phyloP scores from a whole-genome alignment of 2,888 invertebrate species.

The Hemicrepidius hirtus region DNA sequence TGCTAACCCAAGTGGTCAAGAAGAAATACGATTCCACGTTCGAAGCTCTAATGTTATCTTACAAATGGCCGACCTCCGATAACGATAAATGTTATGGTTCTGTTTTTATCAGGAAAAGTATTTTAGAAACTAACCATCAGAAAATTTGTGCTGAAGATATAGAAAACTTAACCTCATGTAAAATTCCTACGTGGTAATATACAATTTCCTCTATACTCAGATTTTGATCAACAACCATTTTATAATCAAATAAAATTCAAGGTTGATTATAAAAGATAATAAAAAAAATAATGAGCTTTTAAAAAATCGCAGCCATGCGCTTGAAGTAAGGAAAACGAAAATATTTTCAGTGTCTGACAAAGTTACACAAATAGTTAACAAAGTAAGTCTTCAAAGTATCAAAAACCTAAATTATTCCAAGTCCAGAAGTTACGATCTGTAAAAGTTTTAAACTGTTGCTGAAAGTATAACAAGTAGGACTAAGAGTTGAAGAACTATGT shows the following conservation, averaged over 20 bases:
- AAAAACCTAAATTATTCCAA: slow-evolving; percentile 62
- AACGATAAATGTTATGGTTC: slow-evolving; percentile 57
- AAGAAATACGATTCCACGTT: slow-evolving; percentile 51
- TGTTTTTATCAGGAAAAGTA: slow-evolving; percentile 53
- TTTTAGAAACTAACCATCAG: slow-evolving; percentile 36
- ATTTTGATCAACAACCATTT: too few species aligned
- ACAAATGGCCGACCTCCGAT: slow-evolving; percentile 55
- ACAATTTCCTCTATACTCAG: too few species aligned
- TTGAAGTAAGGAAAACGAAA: slow-evolving; percentile 41
- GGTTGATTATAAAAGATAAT: not conserved
- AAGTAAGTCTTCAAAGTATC: slow-evolving; percentile 55
- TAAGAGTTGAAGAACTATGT: slow-evolving; percentile 66
- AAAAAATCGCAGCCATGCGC: slow-evolving; percentile 2
- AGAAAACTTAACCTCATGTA: too few species aligned
- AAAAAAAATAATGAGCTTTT: not conserved
- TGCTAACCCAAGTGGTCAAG: slow-evolving; percentile 49
- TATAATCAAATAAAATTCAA: not conserved
- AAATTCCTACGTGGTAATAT: too few species aligned
- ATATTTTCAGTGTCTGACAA: slow-evolving; percentile 51
- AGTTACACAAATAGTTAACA: slow-evolving; percentile 57
- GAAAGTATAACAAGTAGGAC: slow-evolving; percentile 68
- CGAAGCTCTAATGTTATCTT: slow-evolving; percentile 55
- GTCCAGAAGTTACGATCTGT: slow-evolving; percentile 60
- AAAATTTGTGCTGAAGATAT: slow-evolving; percentile 6
- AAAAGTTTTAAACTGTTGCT: slow-evolving; percentile 68